These are phyloP conservation scores for Microtus agrestis DNA, from an alignment of 2,797 vertebrate genomes.

Conservation along the genomic window DNA sequence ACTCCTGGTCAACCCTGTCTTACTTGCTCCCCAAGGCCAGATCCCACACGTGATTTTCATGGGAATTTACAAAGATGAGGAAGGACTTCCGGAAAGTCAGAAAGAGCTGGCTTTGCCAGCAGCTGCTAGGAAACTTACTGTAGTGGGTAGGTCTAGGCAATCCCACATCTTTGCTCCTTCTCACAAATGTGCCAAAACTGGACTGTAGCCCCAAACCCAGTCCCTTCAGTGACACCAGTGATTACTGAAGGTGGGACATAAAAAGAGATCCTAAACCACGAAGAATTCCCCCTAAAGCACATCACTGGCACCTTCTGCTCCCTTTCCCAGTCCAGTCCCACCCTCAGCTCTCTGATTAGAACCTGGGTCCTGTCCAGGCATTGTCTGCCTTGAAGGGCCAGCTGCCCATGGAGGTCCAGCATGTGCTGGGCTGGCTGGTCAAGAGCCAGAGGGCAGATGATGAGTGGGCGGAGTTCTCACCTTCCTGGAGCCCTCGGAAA, in stretches of 20 bases:
- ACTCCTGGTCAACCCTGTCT: neutral
- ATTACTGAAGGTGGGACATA: neutral
- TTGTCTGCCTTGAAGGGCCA: conserved; percentile 68
- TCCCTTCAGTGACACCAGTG: neutral
- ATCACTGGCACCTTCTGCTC: conserved; percentile 28
- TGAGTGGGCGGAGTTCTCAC: neutral
- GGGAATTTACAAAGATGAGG: neutral
- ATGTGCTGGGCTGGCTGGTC: conserved; percentile 16
- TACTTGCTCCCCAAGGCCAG: neutral
- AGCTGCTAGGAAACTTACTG: neutral
- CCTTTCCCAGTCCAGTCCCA: neutral
- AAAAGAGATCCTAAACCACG: neutral
- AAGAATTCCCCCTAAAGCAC: neutral
- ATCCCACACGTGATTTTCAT: neutral
- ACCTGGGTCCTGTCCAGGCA: conserved; percentile 75
- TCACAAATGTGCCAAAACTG: neutral
- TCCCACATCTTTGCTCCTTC: neutral
- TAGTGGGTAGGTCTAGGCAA: neutral
- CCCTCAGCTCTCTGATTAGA: conserved; percentile 59
- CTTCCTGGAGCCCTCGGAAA: neutral
- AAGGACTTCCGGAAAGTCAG: conserved; percentile 45
- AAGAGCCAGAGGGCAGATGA: neutral
- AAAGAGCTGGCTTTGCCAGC: neutral
- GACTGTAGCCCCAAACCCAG: neutral
- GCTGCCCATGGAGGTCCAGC: conserved; percentile 75